Evolutionary conservation across 1,140 invertebrate species (phyloP).

Genomic region (Drosophila orosa): DNA sequence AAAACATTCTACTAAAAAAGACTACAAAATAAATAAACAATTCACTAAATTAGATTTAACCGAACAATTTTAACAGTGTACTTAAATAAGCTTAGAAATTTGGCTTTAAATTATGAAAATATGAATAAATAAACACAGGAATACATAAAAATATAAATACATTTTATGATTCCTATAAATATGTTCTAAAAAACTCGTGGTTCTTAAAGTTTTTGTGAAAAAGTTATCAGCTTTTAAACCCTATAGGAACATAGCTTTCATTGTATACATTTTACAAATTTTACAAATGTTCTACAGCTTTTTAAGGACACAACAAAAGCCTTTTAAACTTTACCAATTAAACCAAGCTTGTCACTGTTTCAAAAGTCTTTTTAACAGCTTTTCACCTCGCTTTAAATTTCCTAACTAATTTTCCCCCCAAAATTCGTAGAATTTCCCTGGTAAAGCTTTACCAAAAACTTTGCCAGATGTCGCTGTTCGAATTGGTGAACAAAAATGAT

Average conservation of each 20-base stretch:
- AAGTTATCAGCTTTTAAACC: neutral
- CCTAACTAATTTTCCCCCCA: neutral
- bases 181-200: neutral
- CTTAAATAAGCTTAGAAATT: neutral
- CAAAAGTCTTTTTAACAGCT: neutral
- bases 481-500: constrained; percentile 41
- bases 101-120: no score
- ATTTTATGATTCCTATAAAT: neutral
- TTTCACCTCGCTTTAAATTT: neutral
- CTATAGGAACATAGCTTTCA: no score
- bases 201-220: neutral
- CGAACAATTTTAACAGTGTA: neutral
- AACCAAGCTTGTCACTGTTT: neutral
- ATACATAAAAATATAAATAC: neutral
- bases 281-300: neutral
- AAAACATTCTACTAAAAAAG: no score
- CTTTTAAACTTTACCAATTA: neutral
- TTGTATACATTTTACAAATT: neutral
- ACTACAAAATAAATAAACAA: no score
- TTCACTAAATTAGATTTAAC: neutral
- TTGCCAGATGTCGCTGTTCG: constrained; percentile 24
- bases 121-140: neutral
- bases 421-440: neutral
- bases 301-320: neutral
- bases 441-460: neutral